Evolutionary conservation across 2,797 vertebrate genomes (phyloP), one percentile per base, ranked within the genome.

Genomic region (Ptychadena robeensis): DNA sequence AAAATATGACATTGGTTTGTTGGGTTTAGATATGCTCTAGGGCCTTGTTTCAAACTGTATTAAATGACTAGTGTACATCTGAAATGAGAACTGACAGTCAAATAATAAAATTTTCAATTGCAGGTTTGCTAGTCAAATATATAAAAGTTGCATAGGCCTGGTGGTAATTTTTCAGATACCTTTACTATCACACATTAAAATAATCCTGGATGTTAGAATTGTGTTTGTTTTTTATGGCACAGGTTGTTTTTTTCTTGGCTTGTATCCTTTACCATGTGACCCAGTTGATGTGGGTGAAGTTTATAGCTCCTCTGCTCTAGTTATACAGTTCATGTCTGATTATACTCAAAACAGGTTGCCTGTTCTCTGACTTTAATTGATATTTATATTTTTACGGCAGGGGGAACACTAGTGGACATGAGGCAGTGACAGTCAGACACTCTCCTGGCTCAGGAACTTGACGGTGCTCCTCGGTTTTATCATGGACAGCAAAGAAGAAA

Each of bases 401-500:
- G 44, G 28, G 32, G 6, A 70, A 59, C n/a, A 30, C 15, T 32
- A 5, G 11, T 68, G 65, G 64, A 76, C 53, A 80, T 80, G 65
- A 80, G 10, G 57, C 64, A 65, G 71, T 85, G 34, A 85, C 28
- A 10, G 59, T 35, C 14, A 70, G 31, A 75, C 32, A 4, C 22
- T 32, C 69, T 74, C 22, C 37, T 61, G 64, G 34, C 18, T 38
- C 63, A 32, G 32, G n/a, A 83, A 40, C 59, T 34, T 66, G 40
- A 12, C 61, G 3, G 27, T 14, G 32, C 77, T 80, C 67, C 88
- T 89, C 85, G 73, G 31, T 10, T 80, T 65, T 35, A 86, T 74
- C 34, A 95, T 95, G 94, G 94, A 94, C 88, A 91, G 87, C 86
- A 95, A 93, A 88, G 93, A 94, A 57, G 93, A 94, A 84, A 95